Conservation (phyloP, 2,888 invertebrate genomes). For the Oxytorus armatus region DNA sequence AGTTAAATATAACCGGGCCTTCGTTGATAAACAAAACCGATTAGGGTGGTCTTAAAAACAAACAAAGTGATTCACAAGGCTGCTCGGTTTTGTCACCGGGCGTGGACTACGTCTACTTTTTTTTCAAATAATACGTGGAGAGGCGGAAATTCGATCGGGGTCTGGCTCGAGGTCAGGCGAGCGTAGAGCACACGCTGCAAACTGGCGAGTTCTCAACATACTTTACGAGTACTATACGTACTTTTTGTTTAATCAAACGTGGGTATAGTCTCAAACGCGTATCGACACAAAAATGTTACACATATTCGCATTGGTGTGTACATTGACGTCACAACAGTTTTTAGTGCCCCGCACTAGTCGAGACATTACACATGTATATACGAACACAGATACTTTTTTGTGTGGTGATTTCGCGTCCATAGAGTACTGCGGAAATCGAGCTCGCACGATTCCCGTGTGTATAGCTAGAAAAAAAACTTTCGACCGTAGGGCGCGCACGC, state of each 20-base stretch:
- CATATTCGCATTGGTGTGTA: constrained; percentile 10
- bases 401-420: constrained; percentile 21
- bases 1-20: constrained; percentile 7
- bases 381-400: background rate
- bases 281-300: constrained; percentile 4
- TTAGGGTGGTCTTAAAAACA: constrained; percentile 26
- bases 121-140: constrained; percentile 37
- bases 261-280: no score
- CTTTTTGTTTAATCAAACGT: constrained; percentile 50
- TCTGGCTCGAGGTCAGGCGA: constrained; percentile 69
- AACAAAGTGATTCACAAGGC: constrained; percentile 50
- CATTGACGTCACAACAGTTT: background rate
- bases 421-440: constrained; percentile 34
- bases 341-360: background rate
- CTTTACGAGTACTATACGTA: constrained; percentile 20
- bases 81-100: constrained; percentile 40
- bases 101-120: background rate
- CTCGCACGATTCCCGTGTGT: constrained; percentile 47
- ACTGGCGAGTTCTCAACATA: constrained; percentile 40
- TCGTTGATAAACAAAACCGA: constrained; percentile 32
- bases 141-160: constrained; percentile 72
- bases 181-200: constrained; percentile 40
- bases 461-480: constrained; percentile 14
- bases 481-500: background rate
- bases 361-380: background rate